Evolutionary conservation across 2,113 vertebrate genomes (phyloP).

Genomic region (Naja naja): DNA sequence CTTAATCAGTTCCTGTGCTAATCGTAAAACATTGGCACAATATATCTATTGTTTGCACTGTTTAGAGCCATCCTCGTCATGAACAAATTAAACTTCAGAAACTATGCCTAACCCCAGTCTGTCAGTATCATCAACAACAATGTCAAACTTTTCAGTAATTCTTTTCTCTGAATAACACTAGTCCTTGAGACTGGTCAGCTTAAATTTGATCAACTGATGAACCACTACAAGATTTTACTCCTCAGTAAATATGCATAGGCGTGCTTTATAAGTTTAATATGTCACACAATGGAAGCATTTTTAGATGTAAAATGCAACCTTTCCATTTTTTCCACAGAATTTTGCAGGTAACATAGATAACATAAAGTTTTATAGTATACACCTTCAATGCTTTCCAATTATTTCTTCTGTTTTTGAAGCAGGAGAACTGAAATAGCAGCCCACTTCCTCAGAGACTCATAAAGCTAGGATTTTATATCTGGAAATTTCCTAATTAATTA

Average conservation of each 20-base stretch:
- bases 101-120: neutral
- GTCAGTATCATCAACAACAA: neutral
- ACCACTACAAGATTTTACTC: neutral
- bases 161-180: neutral
- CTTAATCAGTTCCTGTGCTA: conserved; percentile 1
- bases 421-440: neutral
- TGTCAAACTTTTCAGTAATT: neutral
- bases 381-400: neutral
- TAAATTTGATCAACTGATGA: neutral
- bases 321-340: neutral
- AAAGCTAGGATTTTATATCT: neutral
- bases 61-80: neutral
- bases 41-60: neutral
- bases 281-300: neutral
- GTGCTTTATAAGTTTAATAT: neutral
- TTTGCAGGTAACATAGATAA: neutral
- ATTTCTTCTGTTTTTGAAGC: neutral
- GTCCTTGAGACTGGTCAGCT: neutral
- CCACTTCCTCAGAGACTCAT: neutral
- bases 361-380: neutral
- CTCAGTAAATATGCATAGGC: neutral
- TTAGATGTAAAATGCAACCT: neutral
- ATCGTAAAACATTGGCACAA: neutral
- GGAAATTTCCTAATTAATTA: neutral
- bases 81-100: neutral